A percentile compares a stretch with the other conserved stretches of the same genome.
Evolutionary conservation across 2,888 invertebrate species (phyloP).

Genomic region (Malthinus flaveolus): DNA sequence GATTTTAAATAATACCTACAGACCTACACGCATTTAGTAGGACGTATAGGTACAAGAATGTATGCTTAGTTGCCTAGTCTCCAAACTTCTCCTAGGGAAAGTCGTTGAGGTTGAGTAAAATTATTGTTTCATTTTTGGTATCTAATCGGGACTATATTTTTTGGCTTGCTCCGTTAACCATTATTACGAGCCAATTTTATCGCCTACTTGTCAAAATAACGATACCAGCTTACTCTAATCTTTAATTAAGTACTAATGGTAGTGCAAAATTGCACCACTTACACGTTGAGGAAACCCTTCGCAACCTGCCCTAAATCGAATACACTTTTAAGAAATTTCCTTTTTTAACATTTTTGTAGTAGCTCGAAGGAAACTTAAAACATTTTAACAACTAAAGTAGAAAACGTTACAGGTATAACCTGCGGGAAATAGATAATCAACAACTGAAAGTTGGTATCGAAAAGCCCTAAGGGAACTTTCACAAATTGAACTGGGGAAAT

Average conservation of each 20-base stretch:
- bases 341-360: not conserved
- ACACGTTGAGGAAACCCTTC: too few species aligned
- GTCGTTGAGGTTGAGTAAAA: too few species aligned
- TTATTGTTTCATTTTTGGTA: too few species aligned
- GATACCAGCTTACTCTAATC: not conserved
- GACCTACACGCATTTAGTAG: too few species aligned
- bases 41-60: too few species aligned
- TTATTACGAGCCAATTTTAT: too few species aligned
- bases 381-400: constrained; percentile 21
- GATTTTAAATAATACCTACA: too few species aligned
- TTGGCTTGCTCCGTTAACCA: too few species aligned
- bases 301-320: not conserved
- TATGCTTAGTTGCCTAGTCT: too few species aligned
- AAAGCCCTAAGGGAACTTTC: constrained; percentile 36
- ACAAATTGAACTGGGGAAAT: constrained; percentile 41
- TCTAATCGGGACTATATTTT: too few species aligned
- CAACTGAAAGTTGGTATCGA: constrained; percentile 35
- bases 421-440: constrained; percentile 37
- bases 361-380: constrained; percentile 1
- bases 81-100: too few species aligned
- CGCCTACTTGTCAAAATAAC: not conserved
- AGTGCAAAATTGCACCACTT: not conserved
- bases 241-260: not conserved
- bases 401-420: constrained; percentile 28
- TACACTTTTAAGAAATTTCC: not conserved